phyloP scores from a whole-genome alignment of 2,888 invertebrate species.

The Melieria crassipennis region DNA sequence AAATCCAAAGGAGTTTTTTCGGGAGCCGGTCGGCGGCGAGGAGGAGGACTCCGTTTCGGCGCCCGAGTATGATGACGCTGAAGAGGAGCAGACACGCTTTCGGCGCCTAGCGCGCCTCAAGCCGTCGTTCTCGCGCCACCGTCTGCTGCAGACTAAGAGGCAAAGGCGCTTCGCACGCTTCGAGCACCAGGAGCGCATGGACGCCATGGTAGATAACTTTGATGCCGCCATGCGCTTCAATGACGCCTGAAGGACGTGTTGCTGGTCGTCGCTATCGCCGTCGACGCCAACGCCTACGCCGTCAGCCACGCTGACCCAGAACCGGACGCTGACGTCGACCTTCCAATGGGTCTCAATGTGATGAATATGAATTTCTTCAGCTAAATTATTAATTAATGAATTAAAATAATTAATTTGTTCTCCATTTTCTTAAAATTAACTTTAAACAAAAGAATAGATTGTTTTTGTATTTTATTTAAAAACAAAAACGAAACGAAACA shows the following conservation, averaged over 20 bases:
- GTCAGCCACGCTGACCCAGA: slow-evolving; percentile 11
- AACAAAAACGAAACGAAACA: slow-evolving; percentile 16
- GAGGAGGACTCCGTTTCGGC: slow-evolving; percentile 59
- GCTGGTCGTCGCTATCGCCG: not conserved
- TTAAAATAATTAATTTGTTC: slow-evolving; percentile 18
- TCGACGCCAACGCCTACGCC: not conserved
- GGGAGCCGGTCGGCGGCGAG: slow-evolving; percentile 54
- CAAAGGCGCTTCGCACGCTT: slow-evolving; percentile 54
- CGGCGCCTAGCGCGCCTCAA: slow-evolving; percentile 54
- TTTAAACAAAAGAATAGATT: slow-evolving; percentile 25
- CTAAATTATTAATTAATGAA: slow-evolving; percentile 44
- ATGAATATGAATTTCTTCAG: slow-evolving; percentile 47
- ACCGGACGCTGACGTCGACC: slow-evolving; percentile 19
- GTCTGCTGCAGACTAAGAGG: slow-evolving; percentile 44
- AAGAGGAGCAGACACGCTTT: slow-evolving; percentile 55
- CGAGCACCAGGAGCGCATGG: slow-evolving; percentile 60
- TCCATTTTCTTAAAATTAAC: slow-evolving; percentile 27
- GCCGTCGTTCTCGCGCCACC: slow-evolving; percentile 36
- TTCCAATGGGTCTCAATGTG: slow-evolving; percentile 46
- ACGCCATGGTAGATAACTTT: slow-evolving; percentile 58
- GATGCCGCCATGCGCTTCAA: slow-evolving; percentile 60
- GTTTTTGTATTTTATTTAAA: slow-evolving; percentile 25
- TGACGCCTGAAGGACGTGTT: slow-evolving; percentile 40
- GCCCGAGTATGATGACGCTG: slow-evolving; percentile 60
- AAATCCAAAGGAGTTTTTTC: slow-evolving; percentile 58